Percentiles rank a stretch among this genome's conserved stretches.
Conservation (phyloP, 2,113 vertebrate genomes). For the Corydoras maculifer region DNA sequence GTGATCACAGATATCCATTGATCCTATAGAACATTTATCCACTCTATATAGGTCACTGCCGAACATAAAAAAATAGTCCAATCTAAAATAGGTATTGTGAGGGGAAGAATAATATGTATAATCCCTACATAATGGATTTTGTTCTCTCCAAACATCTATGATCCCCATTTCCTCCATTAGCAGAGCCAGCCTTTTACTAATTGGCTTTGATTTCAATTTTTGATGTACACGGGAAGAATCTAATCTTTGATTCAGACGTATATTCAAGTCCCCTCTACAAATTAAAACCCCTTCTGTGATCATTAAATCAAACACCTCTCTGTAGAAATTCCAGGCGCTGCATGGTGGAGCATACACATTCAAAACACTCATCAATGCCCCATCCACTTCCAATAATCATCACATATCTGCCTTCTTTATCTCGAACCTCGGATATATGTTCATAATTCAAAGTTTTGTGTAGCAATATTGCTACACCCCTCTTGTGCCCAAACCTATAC, state of each 20-base stretch:
- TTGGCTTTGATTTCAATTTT: no score
- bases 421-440: neutral
- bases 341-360: neutral
- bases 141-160: neutral
- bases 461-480: neutral
- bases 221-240: no score
- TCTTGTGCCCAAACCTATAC: no score
- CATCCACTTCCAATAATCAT: constrained; percentile 2
- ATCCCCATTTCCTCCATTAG: no score
- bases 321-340: neutral
- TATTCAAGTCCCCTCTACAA: neutral
- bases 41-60: constrained; percentile 5
- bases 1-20: constrained; percentile 2
- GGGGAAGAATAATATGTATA: neutral
- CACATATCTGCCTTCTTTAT: constrained; percentile 14
- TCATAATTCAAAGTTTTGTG: neutral
- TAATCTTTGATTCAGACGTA: constrained; percentile 1
- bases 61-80: constrained; percentile 13
- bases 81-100: neutral
- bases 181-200: no score
- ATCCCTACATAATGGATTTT: neutral
- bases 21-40: constrained; percentile 5
- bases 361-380: neutral
- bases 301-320: neutral
- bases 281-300: constrained; percentile 1